phyloP scores from a whole-genome alignment of 2,113 vertebrate species.

The Sitta europaea region DNA sequence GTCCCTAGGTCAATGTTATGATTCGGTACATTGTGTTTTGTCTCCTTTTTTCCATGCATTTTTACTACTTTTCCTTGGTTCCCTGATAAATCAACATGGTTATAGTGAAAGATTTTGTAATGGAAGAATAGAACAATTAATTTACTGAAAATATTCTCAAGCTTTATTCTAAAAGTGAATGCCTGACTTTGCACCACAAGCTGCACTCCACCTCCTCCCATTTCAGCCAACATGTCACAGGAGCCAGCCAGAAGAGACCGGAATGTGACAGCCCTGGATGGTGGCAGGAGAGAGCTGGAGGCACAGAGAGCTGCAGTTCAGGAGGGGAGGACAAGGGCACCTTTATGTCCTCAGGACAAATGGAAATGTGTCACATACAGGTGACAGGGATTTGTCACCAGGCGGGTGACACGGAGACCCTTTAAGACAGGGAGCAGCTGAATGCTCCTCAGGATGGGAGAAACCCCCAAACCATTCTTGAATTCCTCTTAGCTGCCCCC shows the following conservation, averaged over 20 bases:
- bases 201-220: accelerated
- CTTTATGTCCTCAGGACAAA: neutral
- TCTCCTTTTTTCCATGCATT: neutral
- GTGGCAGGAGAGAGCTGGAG: neutral
- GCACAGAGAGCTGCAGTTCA: neutral
- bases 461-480: neutral
- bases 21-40: neutral
- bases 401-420: neutral
- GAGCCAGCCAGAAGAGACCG: neutral
- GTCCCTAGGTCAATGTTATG: neutral
- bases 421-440: neutral
- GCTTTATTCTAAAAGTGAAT: neutral
- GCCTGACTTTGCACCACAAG: neutral
- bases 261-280: neutral
- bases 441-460: neutral
- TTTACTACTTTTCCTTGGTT: neutral
- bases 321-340: neutral
- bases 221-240: neutral
- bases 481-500: neutral
- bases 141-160: neutral
- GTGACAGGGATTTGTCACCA: neutral
- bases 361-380: accelerated
- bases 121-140: neutral
- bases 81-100: neutral
- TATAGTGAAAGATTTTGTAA: neutral